Evolutionary conservation across 2,797 vertebrate genomes (phyloP).

Genomic region (Aplochiton taeniatus): DNA sequence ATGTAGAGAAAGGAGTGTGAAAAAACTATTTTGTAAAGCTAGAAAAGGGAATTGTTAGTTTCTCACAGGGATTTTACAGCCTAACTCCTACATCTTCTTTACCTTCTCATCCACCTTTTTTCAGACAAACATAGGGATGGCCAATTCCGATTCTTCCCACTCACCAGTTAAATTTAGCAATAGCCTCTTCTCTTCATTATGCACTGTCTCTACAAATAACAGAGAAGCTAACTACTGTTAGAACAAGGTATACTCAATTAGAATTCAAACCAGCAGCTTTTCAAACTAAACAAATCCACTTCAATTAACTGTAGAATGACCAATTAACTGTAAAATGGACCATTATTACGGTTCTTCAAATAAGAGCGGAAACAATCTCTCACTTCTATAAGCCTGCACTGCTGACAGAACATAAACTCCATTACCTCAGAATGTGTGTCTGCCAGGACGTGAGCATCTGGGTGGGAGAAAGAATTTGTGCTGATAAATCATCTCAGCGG

Average conservation of each 20-base stretch:
- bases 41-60: too few species aligned
- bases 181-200: too few species aligned
- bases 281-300: conserved; percentile 4
- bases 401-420: conserved; percentile 13
- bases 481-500: conserved; percentile 14
- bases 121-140: neutral
- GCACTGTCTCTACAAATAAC: too few species aligned
- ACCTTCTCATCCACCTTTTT: neutral
- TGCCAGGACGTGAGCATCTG: conserved; percentile 10
- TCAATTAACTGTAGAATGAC: conserved; percentile 16
- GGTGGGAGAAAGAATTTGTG: neutral
- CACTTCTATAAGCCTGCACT: conserved; percentile 2
- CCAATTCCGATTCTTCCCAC: conserved; percentile 3
- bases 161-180: too few species aligned
- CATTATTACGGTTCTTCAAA: conserved; percentile 7
- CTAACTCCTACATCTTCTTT: too few species aligned
- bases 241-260: neutral
- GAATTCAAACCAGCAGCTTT: conserved; percentile 13
- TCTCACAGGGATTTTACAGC: too few species aligned
- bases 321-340: conserved; percentile 16
- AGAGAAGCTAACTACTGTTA: neutral
- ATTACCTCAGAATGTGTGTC: conserved; percentile 16
- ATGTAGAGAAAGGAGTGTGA: neutral
- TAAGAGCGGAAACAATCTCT: conserved; percentile 3
- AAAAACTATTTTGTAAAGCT: too few species aligned